Evolutionary conservation across 2,888 invertebrate genomes (phyloP).

Genomic region (Noctua janthe): DNA sequence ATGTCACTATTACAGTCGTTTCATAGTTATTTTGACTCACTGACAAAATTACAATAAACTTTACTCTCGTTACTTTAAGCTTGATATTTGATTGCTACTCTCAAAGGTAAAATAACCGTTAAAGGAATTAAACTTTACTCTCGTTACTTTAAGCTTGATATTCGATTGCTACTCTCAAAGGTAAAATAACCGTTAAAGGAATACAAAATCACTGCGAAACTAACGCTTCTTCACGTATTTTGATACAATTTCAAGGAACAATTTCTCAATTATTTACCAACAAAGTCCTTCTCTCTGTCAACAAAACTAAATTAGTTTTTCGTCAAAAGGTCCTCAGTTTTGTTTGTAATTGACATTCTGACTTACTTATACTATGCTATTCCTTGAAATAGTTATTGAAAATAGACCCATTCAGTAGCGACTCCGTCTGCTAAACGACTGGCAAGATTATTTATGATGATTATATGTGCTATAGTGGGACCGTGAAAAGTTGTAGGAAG

Average conservation of each 20-base stretch:
- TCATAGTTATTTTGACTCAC: background rate
- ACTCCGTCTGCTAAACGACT: conserved; percentile 47
- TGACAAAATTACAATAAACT: background rate
- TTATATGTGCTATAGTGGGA: conserved; percentile 41
- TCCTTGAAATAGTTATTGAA: conserved; percentile 53
- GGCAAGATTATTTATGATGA: conserved; percentile 47
- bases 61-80: background rate
- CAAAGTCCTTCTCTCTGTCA: background rate
- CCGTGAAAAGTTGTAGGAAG: conserved; percentile 3
- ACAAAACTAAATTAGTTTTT: background rate
- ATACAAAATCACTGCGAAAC: background rate
- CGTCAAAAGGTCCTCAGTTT: background rate
- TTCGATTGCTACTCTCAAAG: background rate
- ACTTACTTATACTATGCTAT: background rate
- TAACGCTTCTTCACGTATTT: background rate
- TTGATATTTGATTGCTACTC: background rate
- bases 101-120: background rate
- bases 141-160: background rate
- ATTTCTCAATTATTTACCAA: background rate
- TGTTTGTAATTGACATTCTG: conserved; percentile 28
- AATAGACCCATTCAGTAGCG: conserved; percentile 46
- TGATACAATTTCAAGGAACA: background rate
- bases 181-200: background rate
- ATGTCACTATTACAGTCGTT: background rate
- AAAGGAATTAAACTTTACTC: background rate